Percentiles rank a stretch among this genome's conserved stretches.
Evolutionary conservation across 2,888 invertebrate species (phyloP).

Genomic region (Dasypolia templi): DNA sequence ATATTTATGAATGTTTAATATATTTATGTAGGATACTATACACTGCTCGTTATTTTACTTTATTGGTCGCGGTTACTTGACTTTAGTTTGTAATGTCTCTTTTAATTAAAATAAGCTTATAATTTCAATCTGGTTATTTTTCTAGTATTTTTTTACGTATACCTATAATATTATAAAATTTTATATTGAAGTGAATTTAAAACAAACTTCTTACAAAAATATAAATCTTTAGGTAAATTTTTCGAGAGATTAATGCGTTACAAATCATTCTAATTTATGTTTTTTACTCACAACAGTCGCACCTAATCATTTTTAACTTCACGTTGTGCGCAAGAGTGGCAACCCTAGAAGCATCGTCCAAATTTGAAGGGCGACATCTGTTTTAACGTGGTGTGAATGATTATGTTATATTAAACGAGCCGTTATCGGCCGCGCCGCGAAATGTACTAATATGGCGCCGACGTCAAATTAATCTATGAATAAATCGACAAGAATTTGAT

Average conservation of each 20-base stretch:
- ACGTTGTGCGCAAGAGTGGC: not conserved
- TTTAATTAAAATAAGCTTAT: slow-evolving; percentile 26
- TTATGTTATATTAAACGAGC: slow-evolving; percentile 60
- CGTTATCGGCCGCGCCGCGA: slow-evolving; percentile 69
- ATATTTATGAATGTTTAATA: too few relatives aligned
- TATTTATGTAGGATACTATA: slow-evolving; percentile 11
- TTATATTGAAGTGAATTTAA: not conserved
- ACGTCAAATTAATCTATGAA: slow-evolving; percentile 58
- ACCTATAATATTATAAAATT: not conserved
- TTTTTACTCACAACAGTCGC: not conserved
- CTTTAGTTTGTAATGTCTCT: slow-evolving; percentile 23
- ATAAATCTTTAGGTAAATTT: not conserved
- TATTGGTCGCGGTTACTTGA: slow-evolving; percentile 36
- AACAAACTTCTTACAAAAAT: too few relatives aligned
- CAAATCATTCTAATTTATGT: not conserved
- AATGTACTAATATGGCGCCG: slow-evolving; percentile 70
- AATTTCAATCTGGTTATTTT: not conserved
- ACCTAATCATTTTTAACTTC: not conserved
- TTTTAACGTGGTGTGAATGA: slow-evolving; percentile 60
- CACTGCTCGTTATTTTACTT: slow-evolving; percentile 36
- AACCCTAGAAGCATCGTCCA: slow-evolving; percentile 42
- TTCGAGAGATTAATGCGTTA: not conserved
- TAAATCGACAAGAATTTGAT: slow-evolving; percentile 39
- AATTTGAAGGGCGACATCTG: slow-evolving; percentile 65
- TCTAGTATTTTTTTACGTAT: slow-evolving; percentile 5